Base-by-base conservation (phyloP, 2,888 invertebrate species). In the Coenonympha glycerion region DNA sequence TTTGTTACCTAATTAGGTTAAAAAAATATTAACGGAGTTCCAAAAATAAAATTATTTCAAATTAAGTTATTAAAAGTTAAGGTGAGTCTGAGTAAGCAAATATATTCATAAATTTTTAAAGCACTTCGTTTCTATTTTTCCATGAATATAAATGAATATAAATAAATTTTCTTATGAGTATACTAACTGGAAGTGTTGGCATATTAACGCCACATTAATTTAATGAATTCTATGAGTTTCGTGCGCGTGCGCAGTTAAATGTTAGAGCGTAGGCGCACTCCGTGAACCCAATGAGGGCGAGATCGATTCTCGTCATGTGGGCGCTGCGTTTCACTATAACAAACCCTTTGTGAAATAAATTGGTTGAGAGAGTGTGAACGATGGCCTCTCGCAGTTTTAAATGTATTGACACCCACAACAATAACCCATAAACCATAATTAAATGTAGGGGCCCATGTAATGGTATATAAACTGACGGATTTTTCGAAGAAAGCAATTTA, bases 321-420 rank as follows among this genome's bases (percentile, higher is more conserved):
- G 84, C 75, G 78, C 64, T 57, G 62, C 70, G 72, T 70, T 64
- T 69, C 71, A 68, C 70, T 41, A 73, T 79, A 80, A 81, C 71
- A 79, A 83, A 73, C 82, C 79, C 79, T 85, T 86, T 85, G 83
- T 86, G 64, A 64, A 61, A 63, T 77, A 76, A 77, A 85, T 84
- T 83, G 74, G 68, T 73, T 69, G 81, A 78, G 72, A 76, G 79
- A 81, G 81, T 66, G 66, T 76, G 72, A 76, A 70, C 75, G 75
- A 77, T 78, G 71, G 76, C 75, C 76, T 74, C 78, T 83, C 73
- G 77, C 82, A 76, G 74, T 78, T 74, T 69, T 69, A 66, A 71
- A 71, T 73, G 67, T 71, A 64, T n/a, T n/a, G 65, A 67, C 52
- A 28, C 62, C 55, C 56, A 61, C 58, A 54, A 16, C 16, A n/a